These are phyloP conservation scores for human DNA, from an alignment of 2,113 vertebrate species.

Conservation along the genomic window DNA sequence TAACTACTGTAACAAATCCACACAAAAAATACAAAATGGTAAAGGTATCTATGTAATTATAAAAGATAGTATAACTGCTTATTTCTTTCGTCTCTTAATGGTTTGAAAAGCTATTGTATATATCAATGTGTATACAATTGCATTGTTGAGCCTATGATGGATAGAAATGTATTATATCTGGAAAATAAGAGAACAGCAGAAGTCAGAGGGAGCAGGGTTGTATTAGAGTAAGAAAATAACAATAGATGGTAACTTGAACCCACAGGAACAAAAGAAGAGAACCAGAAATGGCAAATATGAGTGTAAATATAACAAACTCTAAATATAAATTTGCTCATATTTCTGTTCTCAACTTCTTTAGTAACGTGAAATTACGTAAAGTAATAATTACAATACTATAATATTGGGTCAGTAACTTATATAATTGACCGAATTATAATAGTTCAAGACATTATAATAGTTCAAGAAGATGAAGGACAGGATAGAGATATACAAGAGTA, in stretches of 20 bases:
- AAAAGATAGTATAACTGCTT: neutral
- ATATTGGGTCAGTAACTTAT: neutral
- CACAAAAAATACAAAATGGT: neutral
- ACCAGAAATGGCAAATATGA: neutral
- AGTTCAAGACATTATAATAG: neutral
- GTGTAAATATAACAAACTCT: neutral
- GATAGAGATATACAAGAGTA: neutral
- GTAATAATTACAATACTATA: neutral
- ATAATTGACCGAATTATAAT: neutral
- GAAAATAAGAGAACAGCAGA: neutral
- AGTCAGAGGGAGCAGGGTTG: neutral
- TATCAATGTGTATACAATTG: neutral
- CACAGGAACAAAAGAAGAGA: constrained; percentile 7
- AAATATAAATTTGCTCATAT: neutral
- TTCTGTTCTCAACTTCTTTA: neutral
- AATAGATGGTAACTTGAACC: neutral
- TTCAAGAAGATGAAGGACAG: neutral
- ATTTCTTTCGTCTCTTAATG: neutral
- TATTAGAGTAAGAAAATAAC: neutral
- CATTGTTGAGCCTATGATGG: neutral
- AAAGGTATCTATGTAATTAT: constrained; percentile 11
- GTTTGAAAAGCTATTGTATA: neutral
- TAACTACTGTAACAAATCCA: neutral
- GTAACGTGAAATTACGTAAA: neutral
- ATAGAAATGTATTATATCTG: neutral